Conservation (phyloP, 2,888 invertebrate species). For the Xestia rhomboidea region DNA sequence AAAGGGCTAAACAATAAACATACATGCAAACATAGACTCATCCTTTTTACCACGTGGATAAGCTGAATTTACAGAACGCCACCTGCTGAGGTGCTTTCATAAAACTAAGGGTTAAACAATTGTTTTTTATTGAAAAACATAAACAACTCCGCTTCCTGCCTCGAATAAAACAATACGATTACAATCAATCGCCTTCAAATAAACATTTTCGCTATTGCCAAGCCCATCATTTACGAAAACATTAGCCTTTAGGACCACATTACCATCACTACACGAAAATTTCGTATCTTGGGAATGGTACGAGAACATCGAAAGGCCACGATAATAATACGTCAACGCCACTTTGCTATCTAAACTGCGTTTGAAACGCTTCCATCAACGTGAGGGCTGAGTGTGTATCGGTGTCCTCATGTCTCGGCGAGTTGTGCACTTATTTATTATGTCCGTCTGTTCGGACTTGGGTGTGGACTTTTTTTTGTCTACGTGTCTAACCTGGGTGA, state of each 20-base stretch:
- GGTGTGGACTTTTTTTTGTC: conserved; percentile 41
- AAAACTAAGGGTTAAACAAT: neutral
- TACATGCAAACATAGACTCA: neutral
- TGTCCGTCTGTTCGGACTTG: conserved; percentile 44
- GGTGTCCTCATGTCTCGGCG: conserved; percentile 72
- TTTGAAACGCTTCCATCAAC: conserved; percentile 90
- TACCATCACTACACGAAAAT: conserved; percentile 61
- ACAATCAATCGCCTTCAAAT: conserved; percentile 44
- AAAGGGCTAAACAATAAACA: neutral
- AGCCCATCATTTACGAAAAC: conserved; percentile 42
- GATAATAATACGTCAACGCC: conserved; percentile 89
- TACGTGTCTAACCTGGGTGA: conserved; percentile 34
- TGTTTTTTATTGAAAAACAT: conserved; percentile 16
- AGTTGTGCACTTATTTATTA: conserved; percentile 61
- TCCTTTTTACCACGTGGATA: neutral
- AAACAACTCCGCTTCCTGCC: conserved; percentile 5
- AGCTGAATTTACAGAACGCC: neutral
- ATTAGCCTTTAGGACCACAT: conserved; percentile 53
- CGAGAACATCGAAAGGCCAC: conserved; percentile 70
- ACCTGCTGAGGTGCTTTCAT: neutral
- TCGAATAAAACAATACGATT: conserved; percentile 44
- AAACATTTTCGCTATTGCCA: conserved; percentile 45
- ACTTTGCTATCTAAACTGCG: conserved; percentile 88
- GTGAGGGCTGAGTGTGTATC: conserved; percentile 85
- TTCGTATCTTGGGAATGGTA: conserved; percentile 64